Base-by-base conservation (phyloP, 1,140 invertebrate species). In the Drosophila trapezifrons region DNA sequence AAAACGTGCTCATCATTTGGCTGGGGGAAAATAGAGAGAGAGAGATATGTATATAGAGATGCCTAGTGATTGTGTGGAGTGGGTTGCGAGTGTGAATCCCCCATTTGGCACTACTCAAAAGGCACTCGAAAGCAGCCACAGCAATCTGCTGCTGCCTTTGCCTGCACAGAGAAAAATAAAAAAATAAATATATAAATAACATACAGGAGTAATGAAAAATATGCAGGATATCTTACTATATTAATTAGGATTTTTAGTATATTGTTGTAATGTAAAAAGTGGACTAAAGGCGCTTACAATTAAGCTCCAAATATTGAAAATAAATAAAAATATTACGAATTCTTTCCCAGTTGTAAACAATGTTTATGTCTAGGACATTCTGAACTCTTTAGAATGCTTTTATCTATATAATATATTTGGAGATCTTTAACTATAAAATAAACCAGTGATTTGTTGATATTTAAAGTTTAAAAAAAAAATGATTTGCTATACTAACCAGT, bases 41-140 rank as follows among this genome's bases (percentile, higher is more conserved):
- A 29, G 4, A n/a, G 10, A 8, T 38, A 7, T 52, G 18, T 54
- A 54, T 54, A 37, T 22, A 15, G 29, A 37, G 22, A 37, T 22
- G 5, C 51, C 29, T 37, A n/a, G 51, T 20, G 51, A 54, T 37
- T 54, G 51, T n/a, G 51, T 37, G 51, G 32, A 42, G 59, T 55
- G 60, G 57, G 20, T 8, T 15, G 32, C n/a, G 7, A 29, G 58
- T 66, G 46, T 57, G 51, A 71, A 69, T 40, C 2, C 43, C 35
- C 15, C 56, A 67, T 32, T 52, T 45, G 59, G 59, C 35, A 10
- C 45, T 51, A 73, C 64, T 60, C 43, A 51, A 55, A 73, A 75
- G 32, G 63, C 78, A 51, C 82, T 77, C 43, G 64, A 70, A 46
- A 64, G 56, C 73, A 78, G 77, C 78, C 80, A 84, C 76, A 84